Base-by-base conservation (phyloP, 2,797 vertebrate genomes). In the Cossypha niveicapilla region DNA sequence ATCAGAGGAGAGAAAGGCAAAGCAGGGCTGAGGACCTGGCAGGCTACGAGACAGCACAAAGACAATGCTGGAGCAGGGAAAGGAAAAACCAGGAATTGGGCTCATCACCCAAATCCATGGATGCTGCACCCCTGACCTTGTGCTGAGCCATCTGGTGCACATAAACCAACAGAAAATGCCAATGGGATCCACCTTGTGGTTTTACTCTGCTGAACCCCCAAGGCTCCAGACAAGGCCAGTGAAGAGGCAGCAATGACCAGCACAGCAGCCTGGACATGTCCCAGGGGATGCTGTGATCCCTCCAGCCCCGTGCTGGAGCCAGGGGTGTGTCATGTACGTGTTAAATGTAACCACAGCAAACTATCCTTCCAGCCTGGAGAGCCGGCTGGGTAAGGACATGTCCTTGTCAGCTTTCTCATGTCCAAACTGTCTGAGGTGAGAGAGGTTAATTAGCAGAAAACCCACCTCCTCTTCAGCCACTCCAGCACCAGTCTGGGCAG, bases 181-280 rank as follows among this genome's bases (percentile, higher is more conserved):
- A 62, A 1, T 0, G 1, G 37, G 27, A 76, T 37, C 47, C 9
- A 28, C 39, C 30, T 61, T 53, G 65, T 13, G 44, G 68, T 54
- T 93, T 76, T 2, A 2, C 24, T 21, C 22, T 71, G 58, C 30
- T 60, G 54, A 89, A 22, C 3, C 4, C 14, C 18, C 44, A 39
- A 11, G 12, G 32, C 41, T 91, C 41, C 54, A 63, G 66, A 24
- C 9, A 39, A 39, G 53, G 34, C 39, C 0, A 4, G 4, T 23
- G 25, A 34, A 60, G 44, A 58, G n/a, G n/a, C 77, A 79, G 82
- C 0, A 0, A 30, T 17, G 56, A 54, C 13, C 3, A 3, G 56
- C 42, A 70, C 18, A 66, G 83, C 56, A 76, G 47, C 73, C 13
- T 0, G 0, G 54, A 41, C 19, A 14, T 0, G 0, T 66, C 39